Conservation (phyloP, 1,140 invertebrate genomes). For the Telenomus remus region DNA sequence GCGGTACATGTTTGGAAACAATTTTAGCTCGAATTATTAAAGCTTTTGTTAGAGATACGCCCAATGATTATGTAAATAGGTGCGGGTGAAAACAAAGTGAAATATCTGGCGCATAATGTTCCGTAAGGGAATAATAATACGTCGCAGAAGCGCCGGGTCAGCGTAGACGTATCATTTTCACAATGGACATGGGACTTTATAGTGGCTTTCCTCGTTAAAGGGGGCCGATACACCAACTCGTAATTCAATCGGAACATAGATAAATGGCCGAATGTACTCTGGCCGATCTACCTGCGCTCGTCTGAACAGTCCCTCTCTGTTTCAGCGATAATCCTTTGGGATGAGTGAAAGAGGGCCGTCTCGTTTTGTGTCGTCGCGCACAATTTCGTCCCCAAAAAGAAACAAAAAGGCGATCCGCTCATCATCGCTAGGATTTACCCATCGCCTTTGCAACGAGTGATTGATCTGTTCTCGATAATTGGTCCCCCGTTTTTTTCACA, state of each 20-base stretch:
- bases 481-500: slow-evolving; percentile 20
- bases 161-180: slow-evolving; percentile 51
- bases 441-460: slow-evolving; percentile 55
- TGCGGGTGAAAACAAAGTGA: slow-evolving; percentile 19
- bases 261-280: slow-evolving; percentile 55
- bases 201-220: slow-evolving; percentile 54
- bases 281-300: slow-evolving; percentile 26
- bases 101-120: slow-evolving; percentile 40
- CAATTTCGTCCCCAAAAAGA: no score
- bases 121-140: slow-evolving; percentile 48
- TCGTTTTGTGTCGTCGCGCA: neutral
- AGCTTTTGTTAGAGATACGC: slow-evolving; percentile 46
- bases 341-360: slow-evolving; percentile 37
- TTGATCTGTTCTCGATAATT: slow-evolving; percentile 73
- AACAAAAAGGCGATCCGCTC: slow-evolving; percentile 42
- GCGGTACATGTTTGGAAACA: slow-evolving; percentile 40
- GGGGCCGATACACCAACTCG: slow-evolving; percentile 45
- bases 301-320: slow-evolving; percentile 38
- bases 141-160: slow-evolving; percentile 27
- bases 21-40: slow-evolving; percentile 52
- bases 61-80: slow-evolving; percentile 45
- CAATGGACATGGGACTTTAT: slow-evolving; percentile 53
- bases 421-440: slow-evolving; percentile 58
- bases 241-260: slow-evolving; percentile 57
- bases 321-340: slow-evolving; percentile 37